Evolutionary conservation across 2,113 vertebrate genomes (phyloP).

Genomic region (Aegypius monachus): DNA sequence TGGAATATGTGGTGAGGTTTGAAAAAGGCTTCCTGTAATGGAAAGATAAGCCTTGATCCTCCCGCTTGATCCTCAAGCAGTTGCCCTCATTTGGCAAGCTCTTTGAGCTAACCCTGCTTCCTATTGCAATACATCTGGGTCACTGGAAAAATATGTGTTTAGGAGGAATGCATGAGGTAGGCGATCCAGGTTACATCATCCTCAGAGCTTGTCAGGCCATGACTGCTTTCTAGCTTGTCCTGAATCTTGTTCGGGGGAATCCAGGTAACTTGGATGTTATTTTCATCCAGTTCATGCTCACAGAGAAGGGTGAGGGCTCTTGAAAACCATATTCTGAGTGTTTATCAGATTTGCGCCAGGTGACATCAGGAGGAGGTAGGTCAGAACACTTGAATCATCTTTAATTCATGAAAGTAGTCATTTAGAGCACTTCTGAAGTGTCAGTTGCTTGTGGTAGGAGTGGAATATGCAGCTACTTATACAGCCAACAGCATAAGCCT

Average conservation of each 20-base stretch:
- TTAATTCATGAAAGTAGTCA: not conserved
- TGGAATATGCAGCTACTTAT: not conserved
- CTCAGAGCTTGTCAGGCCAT: not conserved
- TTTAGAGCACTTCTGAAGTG: not conserved
- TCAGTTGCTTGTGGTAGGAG: not conserved
- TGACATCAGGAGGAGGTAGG: not conserved
- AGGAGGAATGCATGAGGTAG: not conserved
- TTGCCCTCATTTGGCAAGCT: constrained; percentile 38
- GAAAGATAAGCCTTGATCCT: constrained; percentile 20
- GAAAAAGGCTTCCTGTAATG: constrained; percentile 2
- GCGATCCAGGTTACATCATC: constrained; percentile 23
- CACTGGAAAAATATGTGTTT: constrained; percentile 52
- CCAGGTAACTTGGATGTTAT: not conserved
- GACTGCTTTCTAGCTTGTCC: not conserved
- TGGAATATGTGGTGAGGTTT: not conserved
- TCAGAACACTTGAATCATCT: not conserved
- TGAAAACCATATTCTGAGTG: not conserved
- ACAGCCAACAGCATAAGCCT: not conserved
- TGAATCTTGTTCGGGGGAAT: not conserved
- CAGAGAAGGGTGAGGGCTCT: not conserved
- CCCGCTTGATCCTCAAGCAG: not conserved
- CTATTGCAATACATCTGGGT: constrained; percentile 20
- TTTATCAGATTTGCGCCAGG: not conserved
- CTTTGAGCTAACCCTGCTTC: constrained; percentile 4
- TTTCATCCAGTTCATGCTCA: not conserved